Conservation (phyloP, 2,888 invertebrate species). For the Noctua comes region DNA sequence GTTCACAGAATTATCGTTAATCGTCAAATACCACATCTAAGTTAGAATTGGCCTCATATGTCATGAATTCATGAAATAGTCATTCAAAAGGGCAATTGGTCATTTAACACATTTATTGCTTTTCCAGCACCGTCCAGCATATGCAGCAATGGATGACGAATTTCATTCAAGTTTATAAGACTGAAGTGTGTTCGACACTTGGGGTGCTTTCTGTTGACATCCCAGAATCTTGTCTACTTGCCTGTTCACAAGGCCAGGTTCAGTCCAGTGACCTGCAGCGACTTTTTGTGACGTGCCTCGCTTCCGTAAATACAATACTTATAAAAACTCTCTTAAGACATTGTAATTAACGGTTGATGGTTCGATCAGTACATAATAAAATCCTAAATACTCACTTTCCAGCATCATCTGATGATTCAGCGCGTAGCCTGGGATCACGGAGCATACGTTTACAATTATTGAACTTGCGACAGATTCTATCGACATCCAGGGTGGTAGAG, state of each 20-base stretch:
- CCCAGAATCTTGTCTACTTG: background rate
- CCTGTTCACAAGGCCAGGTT: background rate
- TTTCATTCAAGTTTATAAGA: too few species aligned
- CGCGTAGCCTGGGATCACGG: background rate
- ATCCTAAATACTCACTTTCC: background rate
- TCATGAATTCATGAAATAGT: background rate
- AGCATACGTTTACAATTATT: background rate
- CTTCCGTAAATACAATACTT: background rate
- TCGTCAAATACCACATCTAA: background rate
- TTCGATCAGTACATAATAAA: background rate
- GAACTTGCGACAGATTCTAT: background rate
- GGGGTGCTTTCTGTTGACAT: background rate
- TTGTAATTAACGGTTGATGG: background rate
- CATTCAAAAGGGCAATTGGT: background rate
- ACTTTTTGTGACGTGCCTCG: background rate
- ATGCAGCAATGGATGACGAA: too few species aligned
- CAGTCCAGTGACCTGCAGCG: background rate
- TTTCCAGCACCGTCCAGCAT: too few species aligned
- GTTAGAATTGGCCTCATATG: background rate
- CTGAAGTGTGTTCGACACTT: background rate
- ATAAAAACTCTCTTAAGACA: background rate
- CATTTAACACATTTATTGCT: too few species aligned
- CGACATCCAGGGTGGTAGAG: background rate
- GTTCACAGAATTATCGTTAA: background rate
- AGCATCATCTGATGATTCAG: background rate